Conservation (phyloP, 2,888 invertebrate species). For the Ophion obscuratus region DNA sequence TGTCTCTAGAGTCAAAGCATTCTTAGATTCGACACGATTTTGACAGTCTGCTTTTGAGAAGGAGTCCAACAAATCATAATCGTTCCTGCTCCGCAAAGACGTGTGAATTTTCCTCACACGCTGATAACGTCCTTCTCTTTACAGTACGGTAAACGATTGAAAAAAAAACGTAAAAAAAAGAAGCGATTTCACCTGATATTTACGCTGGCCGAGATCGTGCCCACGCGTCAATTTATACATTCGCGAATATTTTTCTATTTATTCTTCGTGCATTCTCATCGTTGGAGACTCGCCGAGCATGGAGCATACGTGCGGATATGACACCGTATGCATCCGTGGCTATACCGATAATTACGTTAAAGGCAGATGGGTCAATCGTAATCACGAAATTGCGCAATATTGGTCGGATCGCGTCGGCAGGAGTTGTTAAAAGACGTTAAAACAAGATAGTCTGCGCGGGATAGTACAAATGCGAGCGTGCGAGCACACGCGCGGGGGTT, state of each 20-base stretch:
- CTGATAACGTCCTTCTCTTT: background rate
- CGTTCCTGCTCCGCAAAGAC: no score
- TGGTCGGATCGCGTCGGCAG: conserved; percentile 70
- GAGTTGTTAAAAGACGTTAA: conserved; percentile 34
- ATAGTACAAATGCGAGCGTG: conserved; percentile 49
- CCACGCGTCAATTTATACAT: background rate
- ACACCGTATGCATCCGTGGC: conserved; percentile 29
- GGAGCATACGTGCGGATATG: conserved; percentile 40
- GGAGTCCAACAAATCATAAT: no score
- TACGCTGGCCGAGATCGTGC: background rate
- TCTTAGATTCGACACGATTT: no score
- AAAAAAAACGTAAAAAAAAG: background rate
- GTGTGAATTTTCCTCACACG: no score
- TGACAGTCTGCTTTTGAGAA: no score
- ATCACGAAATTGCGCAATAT: conserved; percentile 77
- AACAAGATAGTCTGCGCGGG: background rate
- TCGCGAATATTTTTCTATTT: conserved; percentile 1
- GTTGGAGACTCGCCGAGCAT: background rate
- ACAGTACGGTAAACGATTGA: background rate
- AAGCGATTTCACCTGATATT: background rate
- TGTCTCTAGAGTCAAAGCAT: no score
- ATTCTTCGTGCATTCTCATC: background rate
- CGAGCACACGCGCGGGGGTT: conserved; percentile 75
- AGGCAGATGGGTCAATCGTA: conserved; percentile 76
- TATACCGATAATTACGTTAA: conserved; percentile 37